Conservation (phyloP, 1,140 invertebrate genomes). For the Cryptotermes secundus region DNA sequence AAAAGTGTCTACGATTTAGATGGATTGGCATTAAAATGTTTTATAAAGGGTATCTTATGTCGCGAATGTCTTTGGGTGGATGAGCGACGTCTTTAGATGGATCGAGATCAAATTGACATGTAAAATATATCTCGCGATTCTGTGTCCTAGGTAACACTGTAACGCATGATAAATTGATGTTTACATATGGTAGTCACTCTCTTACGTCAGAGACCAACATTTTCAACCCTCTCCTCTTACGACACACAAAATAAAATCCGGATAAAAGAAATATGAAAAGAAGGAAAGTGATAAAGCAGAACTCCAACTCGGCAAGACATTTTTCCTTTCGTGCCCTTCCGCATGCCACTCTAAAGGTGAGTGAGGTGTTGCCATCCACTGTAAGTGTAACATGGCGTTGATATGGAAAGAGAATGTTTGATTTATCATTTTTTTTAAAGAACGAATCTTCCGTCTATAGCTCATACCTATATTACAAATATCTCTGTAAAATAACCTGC, state of each 20-base stretch:
- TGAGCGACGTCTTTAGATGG: background rate
- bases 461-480: background rate
- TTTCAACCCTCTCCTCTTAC: background rate
- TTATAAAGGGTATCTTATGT: background rate
- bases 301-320: background rate
- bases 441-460: background rate
- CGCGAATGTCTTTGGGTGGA: background rate
- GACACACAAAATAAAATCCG: background rate
- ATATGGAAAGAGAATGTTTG: background rate
- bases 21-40: slow-evolving; percentile 12
- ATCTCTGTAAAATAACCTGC: background rate
- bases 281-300: background rate
- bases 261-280: background rate
- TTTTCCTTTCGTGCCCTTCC: background rate
- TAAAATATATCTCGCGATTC: background rate
- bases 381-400: background rate
- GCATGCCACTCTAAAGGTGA: background rate
- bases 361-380: background rate
- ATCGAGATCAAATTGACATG: slow-evolving; percentile 6
- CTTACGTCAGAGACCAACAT: slow-evolving; percentile 1
- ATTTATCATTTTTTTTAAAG: background rate
- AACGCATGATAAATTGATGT: slow-evolving; percentile 20
- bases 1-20: background rate
- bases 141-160: background rate
- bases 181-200: background rate